Percentiles rank a stretch among this genome's conserved stretches.
phyloP scores from a whole-genome alignment of 2,113 vertebrate species.

The Lagopus muta region DNA sequence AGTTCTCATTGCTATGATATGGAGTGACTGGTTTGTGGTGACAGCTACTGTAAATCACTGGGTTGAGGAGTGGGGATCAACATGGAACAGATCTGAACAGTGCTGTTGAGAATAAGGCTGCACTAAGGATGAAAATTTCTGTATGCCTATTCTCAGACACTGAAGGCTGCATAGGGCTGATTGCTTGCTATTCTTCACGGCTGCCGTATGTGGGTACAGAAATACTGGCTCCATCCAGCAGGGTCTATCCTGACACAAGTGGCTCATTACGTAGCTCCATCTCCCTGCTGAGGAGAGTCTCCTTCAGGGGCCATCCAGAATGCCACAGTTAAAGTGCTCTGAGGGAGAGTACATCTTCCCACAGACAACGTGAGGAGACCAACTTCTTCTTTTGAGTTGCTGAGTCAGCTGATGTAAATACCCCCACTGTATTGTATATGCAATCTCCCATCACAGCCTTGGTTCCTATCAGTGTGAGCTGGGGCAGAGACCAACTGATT shows the following conservation, averaged over 20 bases:
- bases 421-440: neutral
- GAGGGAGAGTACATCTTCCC: neutral
- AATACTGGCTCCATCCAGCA: neutral
- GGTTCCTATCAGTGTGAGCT: neutral
- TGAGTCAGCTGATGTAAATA: neutral
- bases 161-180: neutral
- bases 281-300: neutral
- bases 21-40: neutral
- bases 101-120: neutral
- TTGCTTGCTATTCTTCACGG: neutral
- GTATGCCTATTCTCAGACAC: neutral
- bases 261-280: neutral
- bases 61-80: neutral
- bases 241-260: neutral
- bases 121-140: neutral
- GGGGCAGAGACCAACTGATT: conserved; percentile 24
- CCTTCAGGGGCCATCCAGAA: neutral
- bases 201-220: neutral
- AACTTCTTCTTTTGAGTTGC: neutral
- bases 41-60: neutral
- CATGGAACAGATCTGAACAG: neutral
- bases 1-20: neutral
- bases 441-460: neutral
- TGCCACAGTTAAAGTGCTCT: neutral
- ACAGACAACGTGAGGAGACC: neutral